Percentiles rank a stretch among this genome's conserved stretches.
Conservation (phyloP, 1,140 invertebrate species). For the Charaxes varanes region DNA sequence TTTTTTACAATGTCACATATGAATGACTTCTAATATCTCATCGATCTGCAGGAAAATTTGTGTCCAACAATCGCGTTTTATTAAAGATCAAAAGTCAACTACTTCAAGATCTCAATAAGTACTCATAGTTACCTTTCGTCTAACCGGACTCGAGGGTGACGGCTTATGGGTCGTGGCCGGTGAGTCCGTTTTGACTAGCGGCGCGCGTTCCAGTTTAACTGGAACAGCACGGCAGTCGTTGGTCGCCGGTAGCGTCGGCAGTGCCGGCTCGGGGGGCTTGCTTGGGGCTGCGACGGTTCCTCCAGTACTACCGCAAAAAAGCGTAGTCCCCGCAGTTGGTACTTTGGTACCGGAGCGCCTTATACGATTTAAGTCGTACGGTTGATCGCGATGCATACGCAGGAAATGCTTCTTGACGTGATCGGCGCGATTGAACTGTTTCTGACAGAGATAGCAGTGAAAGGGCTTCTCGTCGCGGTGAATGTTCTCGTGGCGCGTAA, state of each 20-base stretch:
- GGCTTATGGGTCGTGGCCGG: slow-evolving; percentile 29
- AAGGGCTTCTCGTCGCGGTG: slow-evolving; percentile 95
- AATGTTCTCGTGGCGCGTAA: slow-evolving; percentile 96
- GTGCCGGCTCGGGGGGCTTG: slow-evolving; percentile 7
- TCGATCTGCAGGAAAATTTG: too few relatives aligned
- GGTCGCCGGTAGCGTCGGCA: slow-evolving; percentile 8
- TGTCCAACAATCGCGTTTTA: too few relatives aligned
- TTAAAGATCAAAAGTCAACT: too few relatives aligned
- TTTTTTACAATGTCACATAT: too few relatives aligned
- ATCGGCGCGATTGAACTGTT: slow-evolving; percentile 95
- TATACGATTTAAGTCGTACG: slow-evolving; percentile 90
- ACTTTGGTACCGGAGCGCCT: slow-evolving; percentile 74
- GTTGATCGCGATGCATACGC: slow-evolving; percentile 90
- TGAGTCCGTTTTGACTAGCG: slow-evolving; percentile 40
- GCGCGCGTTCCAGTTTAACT: slow-evolving; percentile 45
- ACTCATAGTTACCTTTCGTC: slow-evolving; percentile 53
- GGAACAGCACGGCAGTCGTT: slow-evolving; percentile 31
- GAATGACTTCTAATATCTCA: too few relatives aligned
- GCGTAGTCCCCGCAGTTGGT: slow-evolving; percentile 71
- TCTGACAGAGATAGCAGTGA: slow-evolving; percentile 92
- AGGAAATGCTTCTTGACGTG: slow-evolving; percentile 96
- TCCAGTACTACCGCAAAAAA: slow-evolving; percentile 31
- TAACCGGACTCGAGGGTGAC: slow-evolving; percentile 30
- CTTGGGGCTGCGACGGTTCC: slow-evolving; percentile 28
- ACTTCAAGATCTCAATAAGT: too few relatives aligned